Percentiles rank a stretch among this genome's conserved stretches.
Evolutionary conservation across 2,888 invertebrate species (phyloP).

Genomic region (Perizoma flavofasciatum): DNA sequence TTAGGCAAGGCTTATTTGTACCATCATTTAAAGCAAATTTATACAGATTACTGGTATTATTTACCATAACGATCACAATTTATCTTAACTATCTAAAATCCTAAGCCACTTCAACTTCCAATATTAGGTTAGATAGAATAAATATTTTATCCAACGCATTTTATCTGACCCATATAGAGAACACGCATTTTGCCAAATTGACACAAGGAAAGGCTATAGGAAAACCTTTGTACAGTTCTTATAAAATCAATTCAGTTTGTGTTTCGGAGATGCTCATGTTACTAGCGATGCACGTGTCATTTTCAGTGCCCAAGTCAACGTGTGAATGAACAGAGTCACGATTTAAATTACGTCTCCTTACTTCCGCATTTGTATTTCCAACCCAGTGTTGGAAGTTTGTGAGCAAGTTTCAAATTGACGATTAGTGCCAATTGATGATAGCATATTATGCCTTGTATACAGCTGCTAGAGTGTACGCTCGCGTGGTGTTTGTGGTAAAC

Average conservation of each 20-base stretch:
- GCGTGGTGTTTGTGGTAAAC: too few species aligned
- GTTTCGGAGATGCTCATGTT: neutral
- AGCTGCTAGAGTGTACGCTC: too few species aligned
- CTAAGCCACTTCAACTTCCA: neutral
- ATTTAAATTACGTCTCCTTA: constrained; percentile 5
- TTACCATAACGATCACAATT: neutral
- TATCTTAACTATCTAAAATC: neutral
- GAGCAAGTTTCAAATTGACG: too few species aligned
- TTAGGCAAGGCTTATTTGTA: too few species aligned
- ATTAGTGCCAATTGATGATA: neutral
- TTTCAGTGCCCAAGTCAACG: constrained; percentile 16
- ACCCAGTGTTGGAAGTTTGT: too few species aligned
- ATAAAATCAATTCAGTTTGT: too few species aligned
- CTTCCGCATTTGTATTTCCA: constrained; percentile 3
- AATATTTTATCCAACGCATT: neutral
- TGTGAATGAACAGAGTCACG: constrained; percentile 14
- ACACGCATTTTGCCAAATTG: too few species aligned
- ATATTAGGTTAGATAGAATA: neutral
- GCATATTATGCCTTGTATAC: too few species aligned
- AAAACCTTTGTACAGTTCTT: too few species aligned
- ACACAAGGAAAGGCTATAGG: too few species aligned
- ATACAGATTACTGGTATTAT: neutral
- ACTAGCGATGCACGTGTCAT: constrained; percentile 8
- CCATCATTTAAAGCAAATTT: too few species aligned
- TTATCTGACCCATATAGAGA: neutral